Evolutionary conservation across 2,113 vertebrate species (phyloP).

Genomic region (Piaya cayana): DNA sequence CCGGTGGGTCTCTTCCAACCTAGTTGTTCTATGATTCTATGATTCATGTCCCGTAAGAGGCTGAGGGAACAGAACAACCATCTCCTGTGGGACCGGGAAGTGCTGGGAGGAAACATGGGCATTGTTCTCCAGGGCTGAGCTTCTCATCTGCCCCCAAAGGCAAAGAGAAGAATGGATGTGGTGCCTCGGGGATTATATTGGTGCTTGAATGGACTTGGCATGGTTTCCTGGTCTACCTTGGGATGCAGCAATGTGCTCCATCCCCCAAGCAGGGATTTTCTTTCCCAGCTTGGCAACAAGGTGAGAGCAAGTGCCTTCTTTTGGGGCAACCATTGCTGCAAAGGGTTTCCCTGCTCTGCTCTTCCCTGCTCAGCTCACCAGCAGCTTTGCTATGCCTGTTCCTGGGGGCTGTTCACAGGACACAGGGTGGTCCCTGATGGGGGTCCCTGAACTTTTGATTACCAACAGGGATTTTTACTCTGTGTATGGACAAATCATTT

Average conservation of each 20-base stretch:
- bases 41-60: neutral
- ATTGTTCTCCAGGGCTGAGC: neutral
- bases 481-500: neutral
- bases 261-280: neutral
- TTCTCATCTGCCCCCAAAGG: rapidly evolving
- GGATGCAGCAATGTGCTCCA: neutral
- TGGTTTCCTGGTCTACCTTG: neutral
- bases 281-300: neutral
- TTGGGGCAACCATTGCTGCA: neutral
- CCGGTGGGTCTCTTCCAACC: too few relatives aligned
- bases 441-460: neutral
- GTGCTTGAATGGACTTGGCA: neutral
- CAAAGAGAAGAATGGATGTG: neutral
- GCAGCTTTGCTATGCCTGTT: rapidly evolving
- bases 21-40: too few relatives aligned
- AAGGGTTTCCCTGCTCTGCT: neutral
- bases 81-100: neutral
- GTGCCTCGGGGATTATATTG: neutral
- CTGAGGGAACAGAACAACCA: neutral
- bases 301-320: neutral
- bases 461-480: neutral
- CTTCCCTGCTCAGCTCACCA: neutral
- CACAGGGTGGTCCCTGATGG: rapidly evolving
- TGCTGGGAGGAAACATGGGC: neutral
- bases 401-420: neutral